Evolutionary conservation across 2,888 invertebrate genomes (phyloP).

Genomic region (Eupithecia subfuscata): DNA sequence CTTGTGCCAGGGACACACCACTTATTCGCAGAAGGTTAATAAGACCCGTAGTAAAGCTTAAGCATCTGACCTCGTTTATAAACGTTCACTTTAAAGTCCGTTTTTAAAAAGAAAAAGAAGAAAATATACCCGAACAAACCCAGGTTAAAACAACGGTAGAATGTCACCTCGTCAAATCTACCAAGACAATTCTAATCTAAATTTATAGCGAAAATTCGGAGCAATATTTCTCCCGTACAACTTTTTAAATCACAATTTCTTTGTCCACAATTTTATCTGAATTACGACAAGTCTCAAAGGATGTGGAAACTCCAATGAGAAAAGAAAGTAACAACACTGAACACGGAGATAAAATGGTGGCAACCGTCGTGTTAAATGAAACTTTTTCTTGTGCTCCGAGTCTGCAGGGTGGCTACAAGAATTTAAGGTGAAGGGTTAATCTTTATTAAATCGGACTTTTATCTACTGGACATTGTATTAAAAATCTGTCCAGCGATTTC

Average conservation of each 20-base stretch:
- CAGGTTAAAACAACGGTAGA: conserved; percentile 13
- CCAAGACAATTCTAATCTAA: conserved; percentile 25
- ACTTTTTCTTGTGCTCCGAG: conserved; percentile 42
- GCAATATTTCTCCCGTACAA: conserved; percentile 40
- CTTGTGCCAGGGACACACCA: conserved; percentile 1
- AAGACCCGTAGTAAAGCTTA: neutral
- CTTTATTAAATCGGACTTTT: conserved; percentile 2
- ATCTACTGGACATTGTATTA: neutral
- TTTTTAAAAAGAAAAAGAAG: neutral
- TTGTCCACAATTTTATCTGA: conserved; percentile 46
- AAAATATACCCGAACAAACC: neutral
- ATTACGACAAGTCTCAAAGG: conserved; percentile 42
- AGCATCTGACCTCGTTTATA: conserved; percentile 5
- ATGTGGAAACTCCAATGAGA: conserved; percentile 46
- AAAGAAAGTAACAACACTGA: conserved; percentile 47
- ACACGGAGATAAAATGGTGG: conserved; percentile 46
- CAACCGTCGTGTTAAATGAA: conserved; percentile 44
- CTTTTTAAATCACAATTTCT: conserved; percentile 45
- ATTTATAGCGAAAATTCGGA: conserved; percentile 27
- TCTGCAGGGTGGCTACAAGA: conserved; percentile 8
- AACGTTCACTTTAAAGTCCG: neutral
- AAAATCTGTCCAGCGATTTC: neutral
- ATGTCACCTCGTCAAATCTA: conserved; percentile 18
- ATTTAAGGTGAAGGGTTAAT: neutral
- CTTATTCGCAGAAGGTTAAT: conserved; percentile 2